Percentiles rank a stretch among this genome's conserved stretches.
Conservation (phyloP, 2,888 invertebrate genomes). For the Monopis laevigella region DNA sequence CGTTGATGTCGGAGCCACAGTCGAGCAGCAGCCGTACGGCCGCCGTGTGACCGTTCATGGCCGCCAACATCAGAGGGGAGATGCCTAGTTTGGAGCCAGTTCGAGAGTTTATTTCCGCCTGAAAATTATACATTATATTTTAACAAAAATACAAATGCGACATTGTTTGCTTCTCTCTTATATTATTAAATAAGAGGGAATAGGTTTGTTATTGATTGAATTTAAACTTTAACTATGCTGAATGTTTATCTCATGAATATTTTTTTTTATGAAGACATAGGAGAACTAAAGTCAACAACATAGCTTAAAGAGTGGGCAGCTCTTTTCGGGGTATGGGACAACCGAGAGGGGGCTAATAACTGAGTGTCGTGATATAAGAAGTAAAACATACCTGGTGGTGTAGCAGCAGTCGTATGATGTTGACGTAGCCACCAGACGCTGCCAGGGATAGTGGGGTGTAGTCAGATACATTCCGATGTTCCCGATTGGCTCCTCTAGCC, state of each 20-base stretch:
- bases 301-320: not conserved
- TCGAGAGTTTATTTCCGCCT: conserved; percentile 97
- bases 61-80: conserved; percentile 98
- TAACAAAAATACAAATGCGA: too few relatives aligned
- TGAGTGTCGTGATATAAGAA: not conserved
- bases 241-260: not conserved
- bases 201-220: too few relatives aligned
- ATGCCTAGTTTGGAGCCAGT: conserved; percentile 98
- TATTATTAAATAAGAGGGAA: too few relatives aligned
- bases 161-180: too few relatives aligned
- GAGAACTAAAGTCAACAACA: not conserved
- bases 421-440: conserved; percentile 97
- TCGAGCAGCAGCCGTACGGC: conserved; percentile 95
- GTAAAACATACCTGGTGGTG: conserved; percentile 73
- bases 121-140: conserved; percentile 11
- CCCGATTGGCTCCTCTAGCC: conserved; percentile 92
- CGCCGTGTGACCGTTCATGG: conserved; percentile 94
- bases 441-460: conserved; percentile 99
- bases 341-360: too few relatives aligned
- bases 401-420: conserved; percentile 94
- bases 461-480: conserved; percentile 98
- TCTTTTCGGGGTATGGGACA: too few relatives aligned
- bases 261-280: not conserved
- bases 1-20: conserved; percentile 99
- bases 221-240: not conserved